These are phyloP conservation scores for Drosophila falleni DNA, from an alignment of 2,888 invertebrate genomes.

Conservation along the genomic window DNA sequence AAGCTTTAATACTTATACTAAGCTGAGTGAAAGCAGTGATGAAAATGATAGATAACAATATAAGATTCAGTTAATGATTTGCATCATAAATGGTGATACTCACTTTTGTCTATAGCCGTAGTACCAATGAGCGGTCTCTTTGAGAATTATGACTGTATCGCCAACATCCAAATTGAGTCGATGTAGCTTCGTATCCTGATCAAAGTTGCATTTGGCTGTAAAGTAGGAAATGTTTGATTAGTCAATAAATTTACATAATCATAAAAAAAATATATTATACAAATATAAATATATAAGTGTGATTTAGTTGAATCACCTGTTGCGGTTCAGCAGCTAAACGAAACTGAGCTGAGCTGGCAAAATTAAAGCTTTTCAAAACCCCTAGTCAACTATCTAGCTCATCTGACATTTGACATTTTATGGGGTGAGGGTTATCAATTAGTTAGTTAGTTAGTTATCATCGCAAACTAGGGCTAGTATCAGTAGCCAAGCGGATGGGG, in stretches of 20 bases:
- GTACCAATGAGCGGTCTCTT: slow-evolving; percentile 85
- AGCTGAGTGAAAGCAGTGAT: slow-evolving; percentile 45
- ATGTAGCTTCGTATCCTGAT: slow-evolving; percentile 84
- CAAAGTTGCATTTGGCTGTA: slow-evolving; percentile 85
- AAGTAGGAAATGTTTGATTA: slow-evolving; percentile 29
- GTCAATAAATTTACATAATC: slow-evolving; percentile 1
- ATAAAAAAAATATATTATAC: neutral
- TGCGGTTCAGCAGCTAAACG: slow-evolving; percentile 26
- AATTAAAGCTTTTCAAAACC: slow-evolving; percentile 31
- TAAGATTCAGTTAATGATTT: slow-evolving; percentile 41
- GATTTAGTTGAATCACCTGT: slow-evolving; percentile 42
- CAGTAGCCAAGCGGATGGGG: slow-evolving; percentile 31
- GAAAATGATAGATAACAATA: slow-evolving; percentile 34
- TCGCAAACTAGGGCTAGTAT: slow-evolving; percentile 41
- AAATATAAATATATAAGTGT: neutral
- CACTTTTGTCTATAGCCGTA: slow-evolving; percentile 85
- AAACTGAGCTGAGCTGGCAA: slow-evolving; percentile 39
- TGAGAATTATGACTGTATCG: slow-evolving; percentile 84
- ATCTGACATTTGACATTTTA: slow-evolving; percentile 20
- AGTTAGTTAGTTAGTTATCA: slow-evolving; percentile 35
- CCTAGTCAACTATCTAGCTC: slow-evolving; percentile 7
- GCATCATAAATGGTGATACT: slow-evolving; percentile 63
- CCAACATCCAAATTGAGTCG: slow-evolving; percentile 85
- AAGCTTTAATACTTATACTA: neutral
- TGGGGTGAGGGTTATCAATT: slow-evolving; percentile 78